A percentile compares a stretch with the other conserved stretches of the same genome.
phyloP scores from a whole-genome alignment of 2,888 invertebrate species.

The Enchytraeus crypticus region DNA sequence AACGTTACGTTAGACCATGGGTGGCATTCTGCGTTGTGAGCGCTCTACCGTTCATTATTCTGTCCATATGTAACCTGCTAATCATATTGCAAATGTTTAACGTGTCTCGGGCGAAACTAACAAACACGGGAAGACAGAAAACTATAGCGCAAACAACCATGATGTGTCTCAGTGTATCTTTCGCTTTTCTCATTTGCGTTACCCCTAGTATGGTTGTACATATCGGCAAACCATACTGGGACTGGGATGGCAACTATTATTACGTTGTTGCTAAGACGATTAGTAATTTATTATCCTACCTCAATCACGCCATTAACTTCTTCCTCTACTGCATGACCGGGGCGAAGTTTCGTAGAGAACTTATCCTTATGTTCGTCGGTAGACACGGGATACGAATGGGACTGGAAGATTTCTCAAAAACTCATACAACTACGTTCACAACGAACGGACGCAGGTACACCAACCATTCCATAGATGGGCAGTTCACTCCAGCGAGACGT shows the following conservation, averaged over 20 bases:
- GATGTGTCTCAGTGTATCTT: constrained; percentile 27
- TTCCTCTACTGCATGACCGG: constrained; percentile 22
- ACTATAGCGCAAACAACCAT: constrained; percentile 24
- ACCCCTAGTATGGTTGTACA: constrained; percentile 26
- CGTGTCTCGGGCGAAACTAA: not conserved
- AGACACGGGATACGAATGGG: not conserved
- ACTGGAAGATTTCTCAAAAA: too few species aligned
- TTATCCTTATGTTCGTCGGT: not conserved
- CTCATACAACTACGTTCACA: too few species aligned
- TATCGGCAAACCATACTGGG: constrained; percentile 28
- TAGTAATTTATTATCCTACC: constrained; percentile 15
- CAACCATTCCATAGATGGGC: too few species aligned
- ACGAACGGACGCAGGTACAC: too few species aligned
- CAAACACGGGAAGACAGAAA: not conserved
- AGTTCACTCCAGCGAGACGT: too few species aligned
- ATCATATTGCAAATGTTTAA: constrained; percentile 21
- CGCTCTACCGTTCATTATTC: constrained; percentile 19
- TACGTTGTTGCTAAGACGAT: constrained; percentile 18
- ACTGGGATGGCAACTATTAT: not conserved
- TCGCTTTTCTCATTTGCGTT: constrained; percentile 25
- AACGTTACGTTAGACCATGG: constrained; percentile 26
- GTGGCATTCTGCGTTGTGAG: constrained; percentile 24
- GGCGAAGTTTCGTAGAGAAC: constrained; percentile 15
- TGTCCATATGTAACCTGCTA: constrained; percentile 23
- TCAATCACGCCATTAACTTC: constrained; percentile 23